phyloP scores from a whole-genome alignment of 1,140 invertebrate genomes.

The Drosophila ananassae region DNA sequence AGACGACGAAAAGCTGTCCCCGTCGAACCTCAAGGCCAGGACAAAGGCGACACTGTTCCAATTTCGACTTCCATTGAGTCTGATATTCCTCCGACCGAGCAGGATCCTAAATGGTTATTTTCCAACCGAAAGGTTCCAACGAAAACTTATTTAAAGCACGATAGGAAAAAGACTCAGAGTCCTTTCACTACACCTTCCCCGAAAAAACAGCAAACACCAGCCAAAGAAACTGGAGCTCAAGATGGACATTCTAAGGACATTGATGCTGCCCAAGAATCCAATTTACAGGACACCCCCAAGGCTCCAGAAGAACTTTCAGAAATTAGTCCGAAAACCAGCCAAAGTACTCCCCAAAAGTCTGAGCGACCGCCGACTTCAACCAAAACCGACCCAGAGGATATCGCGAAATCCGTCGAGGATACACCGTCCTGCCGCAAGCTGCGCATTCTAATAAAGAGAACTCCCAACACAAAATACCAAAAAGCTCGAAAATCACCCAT shows the following conservation, averaged over 20 bases:
- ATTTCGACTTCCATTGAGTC: not conserved
- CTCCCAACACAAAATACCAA: slow-evolving; percentile 3
- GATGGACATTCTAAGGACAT: not conserved
- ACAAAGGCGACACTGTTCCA: not conserved
- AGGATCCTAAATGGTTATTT: not conserved
- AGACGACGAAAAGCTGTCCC: not conserved
- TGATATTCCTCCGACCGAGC: not conserved
- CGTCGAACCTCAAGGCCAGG: not conserved
- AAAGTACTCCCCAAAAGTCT: not conserved
- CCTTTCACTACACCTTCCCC: not conserved
- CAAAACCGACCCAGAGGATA: not conserved
- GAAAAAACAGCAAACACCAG: not conserved
- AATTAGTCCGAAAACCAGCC: too few species aligned
- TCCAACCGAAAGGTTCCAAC: not conserved
- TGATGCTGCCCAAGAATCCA: not conserved
- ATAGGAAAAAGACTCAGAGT: not conserved
- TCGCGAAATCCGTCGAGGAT: not conserved
- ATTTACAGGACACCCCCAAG: too few species aligned
- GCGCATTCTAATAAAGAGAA: slow-evolving; percentile 42
- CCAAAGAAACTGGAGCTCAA: not conserved
- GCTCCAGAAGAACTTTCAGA: not conserved
- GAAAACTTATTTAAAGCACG: slow-evolving; percentile 5
- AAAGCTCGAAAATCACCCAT: not conserved
- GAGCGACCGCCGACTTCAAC: not conserved
- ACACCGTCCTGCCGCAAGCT: slow-evolving; percentile 38